Evolutionary conservation across 2,888 invertebrate species (phyloP), one percentile per base, ranked within the genome.

Genomic region (Junonia oenone): DNA sequence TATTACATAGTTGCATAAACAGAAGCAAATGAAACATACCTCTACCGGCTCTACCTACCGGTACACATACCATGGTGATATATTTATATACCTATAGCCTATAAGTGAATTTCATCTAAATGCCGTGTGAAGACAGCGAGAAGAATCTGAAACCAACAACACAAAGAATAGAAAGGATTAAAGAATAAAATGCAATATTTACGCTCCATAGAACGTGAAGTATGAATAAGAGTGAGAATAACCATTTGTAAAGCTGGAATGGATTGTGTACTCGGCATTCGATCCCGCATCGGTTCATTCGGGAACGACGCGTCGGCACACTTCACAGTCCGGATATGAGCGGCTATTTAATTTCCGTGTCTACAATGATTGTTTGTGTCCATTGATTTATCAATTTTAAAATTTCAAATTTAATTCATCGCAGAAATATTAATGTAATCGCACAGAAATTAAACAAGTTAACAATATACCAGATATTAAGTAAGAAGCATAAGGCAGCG

Each of bases 321-420:
- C 76, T 78, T 74, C 76, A 74, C 65, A 61, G 61, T 62, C 70
- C 87, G 86, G 88, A 87, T 84, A 83, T 84, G 78, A 79, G 78
- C 80, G 81, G 84, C 82, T 83, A 87, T 88, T 87, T 85, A 86
- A 89, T 89, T 88, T 88, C 88, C 88, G 85, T 66, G 74, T 79
- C 76, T 81, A 79, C 81, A 81, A 77, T 83, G 78, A 83, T 81
- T 77, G 75, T 76, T 78, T 76, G 61, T 73, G 67, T 67, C 71
- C 74, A 75, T 5, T 40, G 17, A 17, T 72, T 72, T 75, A 70
- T 69, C 50, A 51, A 65, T 68, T 69, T 68, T 66, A 65, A 55
- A 59, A 51, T 52, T 55, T 45, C 43, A 49, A 51, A 62, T 53
- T 52, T 55, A 38, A 45, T 26, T 6, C 17, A 5, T 40, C 19